Base-by-base conservation (phyloP, 2,888 invertebrate species). In the Nineta flava region DNA sequence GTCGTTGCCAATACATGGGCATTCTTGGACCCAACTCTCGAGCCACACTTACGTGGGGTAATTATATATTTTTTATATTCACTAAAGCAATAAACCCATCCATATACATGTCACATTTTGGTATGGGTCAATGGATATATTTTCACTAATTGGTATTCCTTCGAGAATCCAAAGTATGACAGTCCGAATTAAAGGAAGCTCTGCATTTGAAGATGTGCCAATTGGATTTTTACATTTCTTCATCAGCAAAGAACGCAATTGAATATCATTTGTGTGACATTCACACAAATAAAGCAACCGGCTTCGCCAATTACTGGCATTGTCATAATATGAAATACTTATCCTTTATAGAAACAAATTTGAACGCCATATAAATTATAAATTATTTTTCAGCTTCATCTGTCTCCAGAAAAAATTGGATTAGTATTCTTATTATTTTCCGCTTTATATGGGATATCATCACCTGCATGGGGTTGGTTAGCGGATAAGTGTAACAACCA, bases 21-120 rank as follows among this genome's bases (percentile, higher is more conserved):
- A 0, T 86, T 84, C 62, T 65, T 87, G 47, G 86, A 87, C 62
- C 85, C 86, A 10, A 86, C 85, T 0, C 61, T 86, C 53, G 83
- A 85, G 57, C 81, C 82, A 1, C 85, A 85, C 65, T 65, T 86
- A 54, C 65, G 81, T 53, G 67, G 71, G 61, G 75, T 75, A 62
- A n/a, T 5, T 26, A n/a, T 15, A 53, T 50, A 46, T 16, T 31
- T 12, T 21, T 19, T 53, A 50, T 46, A 17, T 31, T 10, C 16
- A 7, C 50, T 9, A 13, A 19, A 21, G 10, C n/a, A n/a, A n/a
- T n/a, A n/a, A n/a, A n/a, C n/a, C n/a, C n/a, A n/a, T n/a, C n/a
- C n/a, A n/a, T n/a, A n/a, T n/a, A n/a, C n/a, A n/a, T n/a, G n/a
- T n/a, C n/a, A n/a, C n/a, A n/a, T n/a, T n/a, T n/a, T n/a, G n/a